Evolutionary conservation across 2,797 vertebrate species (phyloP), one percentile per base, ranked within the genome.

Genomic region (Heteromormyrus szaboi): DNA sequence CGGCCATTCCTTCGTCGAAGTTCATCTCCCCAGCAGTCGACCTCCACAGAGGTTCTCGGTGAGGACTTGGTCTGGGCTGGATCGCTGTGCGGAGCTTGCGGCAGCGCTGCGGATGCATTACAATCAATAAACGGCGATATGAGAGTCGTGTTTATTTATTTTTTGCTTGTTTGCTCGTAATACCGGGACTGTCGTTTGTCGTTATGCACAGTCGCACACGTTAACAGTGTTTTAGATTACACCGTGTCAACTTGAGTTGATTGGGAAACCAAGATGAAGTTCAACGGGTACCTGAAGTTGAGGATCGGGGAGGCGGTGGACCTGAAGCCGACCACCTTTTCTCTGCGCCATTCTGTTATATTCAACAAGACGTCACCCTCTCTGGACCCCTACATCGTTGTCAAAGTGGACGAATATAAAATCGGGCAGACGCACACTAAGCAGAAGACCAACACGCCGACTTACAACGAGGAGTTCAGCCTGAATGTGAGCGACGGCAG

Each of bases 381-480:
- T 0, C 90, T 99, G 94, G 98, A 99, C 91, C 98, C 98, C 1
- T 99, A 99, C 93, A 96, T 99, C 44, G 95, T 98, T 5, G 94
- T 99, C 91, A 99, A 98, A 91, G 98, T 99, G 94, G 98, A 99
- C 94, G 97, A 99, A 91, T 94, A 91, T 88, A 97, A 98, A 11
- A 95, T 99, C 0, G 98, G 98, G 72, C 98, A 98, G 90, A 99
- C 98, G 6, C 96, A 95, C 93, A 97, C 96, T 91, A 99, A 99
- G 89, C 98, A 97, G 94, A 98, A 97, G 92, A 99, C 97, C 92
- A 99, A 97, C 96, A 95, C 93, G 59, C 98, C 98, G 86, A 99
- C 98, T 0, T 99, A 97, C 94, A 99, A 99, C 87, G 98, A 99
- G 94, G 98, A 99, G 92, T 99, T 99, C 95, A 95, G 95, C 44